A percentile compares a stretch with the other conserved stretches of the same genome.
These are phyloP conservation scores for Pseudopodoces humilis DNA, from an alignment of 2,113 vertebrate genomes.

Conservation along the genomic window DNA sequence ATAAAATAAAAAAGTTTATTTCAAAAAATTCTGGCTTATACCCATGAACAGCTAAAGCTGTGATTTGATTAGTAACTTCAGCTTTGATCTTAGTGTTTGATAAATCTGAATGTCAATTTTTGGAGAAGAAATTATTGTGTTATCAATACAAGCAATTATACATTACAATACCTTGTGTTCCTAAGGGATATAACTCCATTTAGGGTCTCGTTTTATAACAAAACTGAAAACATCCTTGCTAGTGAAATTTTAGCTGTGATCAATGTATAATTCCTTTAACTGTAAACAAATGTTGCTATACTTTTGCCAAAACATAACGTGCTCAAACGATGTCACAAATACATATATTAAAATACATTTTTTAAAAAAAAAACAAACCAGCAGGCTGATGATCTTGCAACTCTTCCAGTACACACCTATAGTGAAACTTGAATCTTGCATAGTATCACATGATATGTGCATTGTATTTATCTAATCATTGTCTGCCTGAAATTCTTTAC, in stretches of 20 bases:
- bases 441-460: accelerated
- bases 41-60: not conserved
- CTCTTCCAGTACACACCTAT: not conserved
- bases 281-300: not conserved
- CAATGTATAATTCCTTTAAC: not conserved
- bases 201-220: not conserved
- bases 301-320: not conserved
- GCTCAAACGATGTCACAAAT: not conserved
- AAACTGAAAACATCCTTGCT: not conserved
- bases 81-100: not conserved
- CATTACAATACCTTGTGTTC: not conserved
- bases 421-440: not conserved
- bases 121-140: not conserved
- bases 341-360: not conserved
- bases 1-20: not conserved
- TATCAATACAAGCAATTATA: not conserved
- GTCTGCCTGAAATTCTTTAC: not conserved
- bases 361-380: not conserved
- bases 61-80: not conserved
- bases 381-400: not conserved
- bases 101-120: not conserved
- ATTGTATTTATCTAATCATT: not conserved
- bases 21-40: not conserved
- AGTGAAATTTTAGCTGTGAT: not conserved
- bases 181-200: not conserved